Evolutionary conservation across 2,888 invertebrate species (phyloP).

Genomic region (Myopa tessellatipennis): DNA sequence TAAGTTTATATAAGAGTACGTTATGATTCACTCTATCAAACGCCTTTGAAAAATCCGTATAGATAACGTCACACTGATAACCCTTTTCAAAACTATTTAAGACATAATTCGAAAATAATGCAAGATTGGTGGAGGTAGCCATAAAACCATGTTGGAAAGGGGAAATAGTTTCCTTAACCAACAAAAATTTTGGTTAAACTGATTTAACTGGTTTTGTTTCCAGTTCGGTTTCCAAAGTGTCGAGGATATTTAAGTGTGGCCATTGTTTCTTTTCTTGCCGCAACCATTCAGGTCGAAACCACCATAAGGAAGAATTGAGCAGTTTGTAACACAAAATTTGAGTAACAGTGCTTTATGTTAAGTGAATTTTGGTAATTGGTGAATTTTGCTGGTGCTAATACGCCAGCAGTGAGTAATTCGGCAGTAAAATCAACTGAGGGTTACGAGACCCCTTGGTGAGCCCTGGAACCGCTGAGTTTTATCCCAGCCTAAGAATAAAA

Average conservation of each 20-base stretch:
- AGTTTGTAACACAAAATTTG: too few relatives aligned
- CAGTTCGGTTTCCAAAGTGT: neutral
- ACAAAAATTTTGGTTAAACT: too few relatives aligned
- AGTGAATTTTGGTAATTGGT: too few relatives aligned
- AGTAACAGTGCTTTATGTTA: too few relatives aligned
- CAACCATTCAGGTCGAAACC: conserved; percentile 35
- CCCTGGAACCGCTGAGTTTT: too few relatives aligned
- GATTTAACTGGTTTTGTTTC: conserved; percentile 28
- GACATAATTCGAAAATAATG: neutral
- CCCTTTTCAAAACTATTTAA: neutral
- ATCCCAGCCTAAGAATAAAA: too few relatives aligned
- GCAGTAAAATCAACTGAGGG: too few relatives aligned
- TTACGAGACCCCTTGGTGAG: too few relatives aligned
- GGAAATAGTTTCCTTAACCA: neutral
- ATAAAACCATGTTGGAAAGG: conserved; percentile 18
- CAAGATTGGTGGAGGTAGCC: neutral
- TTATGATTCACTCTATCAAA: conserved; percentile 13
- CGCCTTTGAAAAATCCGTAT: conserved; percentile 12
- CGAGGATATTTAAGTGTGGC: neutral
- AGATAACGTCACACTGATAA: conserved; percentile 3
- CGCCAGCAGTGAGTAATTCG: too few relatives aligned
- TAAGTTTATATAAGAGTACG: neutral
- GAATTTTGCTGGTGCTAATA: too few relatives aligned
- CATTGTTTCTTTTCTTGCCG: neutral
- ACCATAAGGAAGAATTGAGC: conserved; percentile 33